A percentile compares a stretch with the other conserved stretches of the same genome.
Conservation (phyloP, 2,113 vertebrate genomes). For the Dicaeum eximium region DNA sequence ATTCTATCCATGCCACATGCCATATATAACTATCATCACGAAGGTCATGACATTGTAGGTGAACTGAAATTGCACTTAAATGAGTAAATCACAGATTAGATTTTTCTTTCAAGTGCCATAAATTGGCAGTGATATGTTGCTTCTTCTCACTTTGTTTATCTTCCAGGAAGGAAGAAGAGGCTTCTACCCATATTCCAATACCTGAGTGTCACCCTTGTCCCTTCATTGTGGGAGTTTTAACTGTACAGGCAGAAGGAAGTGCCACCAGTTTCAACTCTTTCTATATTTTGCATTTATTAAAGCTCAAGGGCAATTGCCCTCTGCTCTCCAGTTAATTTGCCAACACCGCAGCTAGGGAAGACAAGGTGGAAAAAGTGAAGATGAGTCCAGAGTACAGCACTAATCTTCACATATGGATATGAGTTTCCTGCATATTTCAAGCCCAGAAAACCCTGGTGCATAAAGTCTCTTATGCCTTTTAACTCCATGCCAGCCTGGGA, state of each 20-base stretch:
- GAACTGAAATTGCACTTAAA: not conserved
- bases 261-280: not conserved
- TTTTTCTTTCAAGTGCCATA: not conserved
- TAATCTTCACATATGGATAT: not conserved
- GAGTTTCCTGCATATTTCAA: not conserved
- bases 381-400: not conserved
- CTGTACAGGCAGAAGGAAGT: not conserved
- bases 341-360: not conserved
- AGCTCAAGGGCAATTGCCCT: not conserved
- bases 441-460: not conserved
- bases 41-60: not conserved
- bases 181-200: not conserved
- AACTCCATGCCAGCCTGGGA: not conserved
- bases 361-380: not conserved
- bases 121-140: not conserved
- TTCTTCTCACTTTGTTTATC: not conserved
- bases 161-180: not conserved
- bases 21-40: not conserved
- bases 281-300: not conserved
- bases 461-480: not conserved
- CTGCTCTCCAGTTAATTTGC: not conserved
- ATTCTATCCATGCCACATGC: not conserved
- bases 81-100: not conserved
- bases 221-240: not conserved
- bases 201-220: rapidly evolving